These are phyloP conservation scores for Gobio gobio DNA, from an alignment of 2,113 vertebrate species.

Conservation along the genomic window DNA sequence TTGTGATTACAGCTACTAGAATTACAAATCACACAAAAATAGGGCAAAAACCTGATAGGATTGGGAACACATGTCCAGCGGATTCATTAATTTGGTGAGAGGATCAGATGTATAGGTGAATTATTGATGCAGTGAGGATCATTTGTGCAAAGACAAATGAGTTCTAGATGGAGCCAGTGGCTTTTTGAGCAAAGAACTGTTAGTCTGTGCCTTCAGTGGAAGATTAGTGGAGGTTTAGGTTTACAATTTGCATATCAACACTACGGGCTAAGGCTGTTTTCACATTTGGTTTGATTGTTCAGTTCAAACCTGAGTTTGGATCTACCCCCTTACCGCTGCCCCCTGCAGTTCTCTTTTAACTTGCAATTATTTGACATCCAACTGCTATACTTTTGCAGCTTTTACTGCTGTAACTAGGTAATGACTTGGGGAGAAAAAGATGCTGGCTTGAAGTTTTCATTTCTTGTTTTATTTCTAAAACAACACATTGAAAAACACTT, in stretches of 20 bases:
- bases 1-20: neutral
- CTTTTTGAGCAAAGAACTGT: conserved; percentile 3
- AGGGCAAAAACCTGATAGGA: conserved; percentile 13
- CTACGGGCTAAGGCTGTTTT: neutral
- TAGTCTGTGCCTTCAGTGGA: neutral
- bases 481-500: neutral
- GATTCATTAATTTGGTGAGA: conserved; percentile 71
- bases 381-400: neutral
- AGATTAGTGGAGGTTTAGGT: neutral
- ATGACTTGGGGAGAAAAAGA: neutral
- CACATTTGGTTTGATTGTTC: neutral
- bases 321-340: neutral
- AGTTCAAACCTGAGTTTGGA: neutral
- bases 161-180: conserved; percentile 46
- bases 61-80: neutral
- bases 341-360: neutral
- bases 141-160: conserved; percentile 64
- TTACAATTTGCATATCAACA: neutral
- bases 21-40: neutral
- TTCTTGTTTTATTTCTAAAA: neutral
- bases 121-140: conserved; percentile 73
- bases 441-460: neutral
- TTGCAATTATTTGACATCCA: neutral
- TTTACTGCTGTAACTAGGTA: neutral
- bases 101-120: conserved; percentile 77